Base-by-base conservation (phyloP, 53 echinoderm and acorn worm genomes). In the Henricia sp. region DNA sequence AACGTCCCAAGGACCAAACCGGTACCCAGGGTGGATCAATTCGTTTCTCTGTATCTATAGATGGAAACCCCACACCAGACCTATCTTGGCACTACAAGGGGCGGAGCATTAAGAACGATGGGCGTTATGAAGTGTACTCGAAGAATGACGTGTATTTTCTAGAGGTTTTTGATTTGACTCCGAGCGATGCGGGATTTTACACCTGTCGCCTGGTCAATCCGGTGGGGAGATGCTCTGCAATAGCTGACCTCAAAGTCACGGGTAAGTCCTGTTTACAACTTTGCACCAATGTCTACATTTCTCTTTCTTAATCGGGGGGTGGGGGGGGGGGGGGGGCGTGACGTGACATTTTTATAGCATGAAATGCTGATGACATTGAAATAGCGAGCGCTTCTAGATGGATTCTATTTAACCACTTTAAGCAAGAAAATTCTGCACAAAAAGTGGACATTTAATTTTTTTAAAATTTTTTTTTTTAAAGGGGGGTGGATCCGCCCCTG, bases 1-100 rank as follows among this genome's bases (percentile, higher is more conserved):
- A 86, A 39, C 80, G 86, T 51, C 95, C 93, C 11, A 38, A 55
- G 37, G 91, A 93, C 52, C 71, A 89, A 51, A 85, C 91, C 26
- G 52, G 65, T 4, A 72, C 75, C 24, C 86, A 93, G 48, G 89
- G 88, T 26, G 94, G 90, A 2, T 90, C 88, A 53, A 86, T 89
- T 11, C 83, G 76, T 28, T 91, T 97, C 19, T 82, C 88, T 39
- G 92, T 92, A 63, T 75, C 38, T 25, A 78, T 92, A 6, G 92
- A 92, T 28, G 99, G 99, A 38, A 82, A 68, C 19, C 94, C 94
- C 9, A 87, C 66, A 67, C 99, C 99, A 4, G 85, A 80, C 60
- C 73, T 97, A 46, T 84, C 92, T 53, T 97, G 99, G 99, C 91
- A 87, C 36, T 97, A 86, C 71, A 90, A 90, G 75, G 99, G 94